Percentiles rank a stretch among this genome's conserved stretches.
These are phyloP conservation scores for Ardeotis arabs DNA, from an alignment of 2,113 vertebrate species.

Conservation along the genomic window DNA sequence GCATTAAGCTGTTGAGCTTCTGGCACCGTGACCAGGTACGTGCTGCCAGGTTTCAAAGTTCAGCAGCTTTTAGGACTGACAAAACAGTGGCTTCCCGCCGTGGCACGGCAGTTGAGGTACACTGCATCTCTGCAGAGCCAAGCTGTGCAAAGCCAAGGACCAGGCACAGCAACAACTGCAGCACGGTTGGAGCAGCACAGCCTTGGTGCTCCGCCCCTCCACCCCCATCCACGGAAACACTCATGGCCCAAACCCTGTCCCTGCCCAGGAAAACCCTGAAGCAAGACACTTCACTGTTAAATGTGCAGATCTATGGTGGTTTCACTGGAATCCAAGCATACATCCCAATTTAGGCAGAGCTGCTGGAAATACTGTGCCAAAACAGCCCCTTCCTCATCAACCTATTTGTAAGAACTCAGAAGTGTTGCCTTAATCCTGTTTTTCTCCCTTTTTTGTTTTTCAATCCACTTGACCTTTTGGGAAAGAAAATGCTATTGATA, in stretches of 20 bases:
- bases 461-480: background rate
- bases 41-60: conserved; percentile 57
- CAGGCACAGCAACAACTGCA: accelerated
- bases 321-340: background rate
- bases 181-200: background rate
- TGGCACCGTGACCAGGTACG: accelerated
- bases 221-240: background rate
- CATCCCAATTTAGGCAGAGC: background rate
- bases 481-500: background rate
- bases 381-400: background rate
- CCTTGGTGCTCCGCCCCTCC: background rate
- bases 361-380: background rate
- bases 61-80: conserved; percentile 36
- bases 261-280: background rate
- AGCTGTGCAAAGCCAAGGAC: background rate
- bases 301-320: accelerated
- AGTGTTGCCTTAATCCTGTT: background rate
- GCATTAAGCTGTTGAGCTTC: conserved; percentile 19
- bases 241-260: accelerated
- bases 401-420: background rate
- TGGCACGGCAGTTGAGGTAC: background rate
- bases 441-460: background rate
- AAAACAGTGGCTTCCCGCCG: background rate
- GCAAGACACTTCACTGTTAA: background rate
- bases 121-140: background rate